Conservation (phyloP, 2,113 vertebrate genomes). For the Nesospiza acunhae region DNA sequence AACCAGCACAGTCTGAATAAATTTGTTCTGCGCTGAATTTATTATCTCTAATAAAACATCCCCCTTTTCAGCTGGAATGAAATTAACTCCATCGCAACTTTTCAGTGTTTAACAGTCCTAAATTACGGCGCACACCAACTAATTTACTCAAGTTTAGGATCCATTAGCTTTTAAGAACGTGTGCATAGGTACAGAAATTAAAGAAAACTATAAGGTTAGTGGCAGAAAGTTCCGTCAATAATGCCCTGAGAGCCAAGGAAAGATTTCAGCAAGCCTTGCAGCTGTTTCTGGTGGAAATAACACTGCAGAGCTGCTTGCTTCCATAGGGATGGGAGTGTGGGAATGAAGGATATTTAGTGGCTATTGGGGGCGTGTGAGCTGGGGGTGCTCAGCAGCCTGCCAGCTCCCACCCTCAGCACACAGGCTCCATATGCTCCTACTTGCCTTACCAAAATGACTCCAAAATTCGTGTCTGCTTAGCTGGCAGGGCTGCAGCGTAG, state of each 20-base stretch:
- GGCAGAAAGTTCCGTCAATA: background rate
- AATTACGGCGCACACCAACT: background rate
- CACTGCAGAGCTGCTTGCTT: background rate
- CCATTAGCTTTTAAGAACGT: accelerated
- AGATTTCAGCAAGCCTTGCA: background rate
- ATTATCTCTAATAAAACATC: slow-evolving; percentile 6
- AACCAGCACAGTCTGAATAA: background rate
- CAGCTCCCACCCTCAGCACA: slow-evolving; percentile 16
- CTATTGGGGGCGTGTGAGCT: background rate
- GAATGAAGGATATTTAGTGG: background rate
- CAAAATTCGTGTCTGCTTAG: slow-evolving; percentile 33
- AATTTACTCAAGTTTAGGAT: background rate
- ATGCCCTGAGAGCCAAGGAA: background rate
- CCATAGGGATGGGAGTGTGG: background rate
- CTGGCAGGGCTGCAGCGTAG: slow-evolving; percentile 24
- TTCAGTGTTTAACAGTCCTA: background rate
- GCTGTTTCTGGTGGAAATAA: background rate
- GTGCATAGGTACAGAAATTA: background rate
- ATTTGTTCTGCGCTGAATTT: background rate
- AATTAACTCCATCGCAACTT: background rate
- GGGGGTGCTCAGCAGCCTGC: slow-evolving; percentile 17
- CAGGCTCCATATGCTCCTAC: background rate
- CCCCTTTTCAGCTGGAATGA: background rate
- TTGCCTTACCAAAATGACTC: background rate
- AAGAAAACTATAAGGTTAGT: background rate